Percentiles rank a stretch among this genome's conserved stretches.
Conservation (phyloP, 2,888 invertebrate species). For the Sphaeridia pumilis region DNA sequence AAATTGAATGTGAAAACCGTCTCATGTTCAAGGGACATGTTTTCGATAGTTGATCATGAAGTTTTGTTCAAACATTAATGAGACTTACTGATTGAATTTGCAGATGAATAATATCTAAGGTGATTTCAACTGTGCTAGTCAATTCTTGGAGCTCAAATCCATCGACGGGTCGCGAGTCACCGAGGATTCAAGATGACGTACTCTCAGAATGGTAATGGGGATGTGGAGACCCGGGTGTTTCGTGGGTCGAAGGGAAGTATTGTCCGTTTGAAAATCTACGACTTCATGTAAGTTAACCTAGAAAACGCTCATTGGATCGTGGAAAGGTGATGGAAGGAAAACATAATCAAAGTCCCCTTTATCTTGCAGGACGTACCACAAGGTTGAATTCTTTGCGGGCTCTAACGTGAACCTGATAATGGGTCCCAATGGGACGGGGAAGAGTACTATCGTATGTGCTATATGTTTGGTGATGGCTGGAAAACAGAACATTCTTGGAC, state of each 20-base stretch:
- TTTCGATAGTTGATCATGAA: too few relatives aligned
- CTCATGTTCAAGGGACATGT: too few relatives aligned
- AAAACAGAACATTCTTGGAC: constrained; percentile 63
- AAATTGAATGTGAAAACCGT: too few relatives aligned
- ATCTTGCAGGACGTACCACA: constrained; percentile 55
- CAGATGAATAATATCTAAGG: too few relatives aligned
- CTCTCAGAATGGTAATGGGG: too few relatives aligned
- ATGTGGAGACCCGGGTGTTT: too few relatives aligned
- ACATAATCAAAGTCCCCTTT: neutral
- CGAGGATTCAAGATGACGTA: too few relatives aligned
- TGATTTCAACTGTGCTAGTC: too few relatives aligned
- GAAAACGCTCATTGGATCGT: neutral
- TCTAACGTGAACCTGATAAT: constrained; percentile 74
- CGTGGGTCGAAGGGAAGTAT: constrained; percentile 29
- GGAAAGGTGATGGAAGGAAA: neutral
- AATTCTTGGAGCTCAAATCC: too few relatives aligned
- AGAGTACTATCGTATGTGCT: constrained; percentile 83
- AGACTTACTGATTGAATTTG: too few relatives aligned
- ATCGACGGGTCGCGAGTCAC: too few relatives aligned
- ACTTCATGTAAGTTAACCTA: constrained; percentile 29
- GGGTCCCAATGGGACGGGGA: constrained; percentile 91
- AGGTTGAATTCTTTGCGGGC: constrained; percentile 58
- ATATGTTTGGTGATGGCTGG: constrained; percentile 84
- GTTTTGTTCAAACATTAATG: too few relatives aligned
- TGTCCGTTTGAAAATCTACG: constrained; percentile 23